Evolutionary conservation across 1,140 invertebrate genomes (phyloP).

Genomic region (Rhagoletis zephyria): DNA sequence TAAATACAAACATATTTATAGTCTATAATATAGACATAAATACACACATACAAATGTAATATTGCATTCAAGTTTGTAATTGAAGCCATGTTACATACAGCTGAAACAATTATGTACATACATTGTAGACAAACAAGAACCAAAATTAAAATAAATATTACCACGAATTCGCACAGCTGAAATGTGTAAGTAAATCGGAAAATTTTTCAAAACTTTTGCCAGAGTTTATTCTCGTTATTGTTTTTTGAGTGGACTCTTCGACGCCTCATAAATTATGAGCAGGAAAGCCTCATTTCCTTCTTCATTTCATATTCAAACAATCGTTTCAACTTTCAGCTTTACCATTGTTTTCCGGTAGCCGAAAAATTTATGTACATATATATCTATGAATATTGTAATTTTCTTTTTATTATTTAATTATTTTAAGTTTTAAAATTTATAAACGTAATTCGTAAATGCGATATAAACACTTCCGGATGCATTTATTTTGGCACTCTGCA

Average conservation of each 20-base stretch:
- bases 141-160: background rate
- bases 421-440: background rate
- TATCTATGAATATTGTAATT: background rate
- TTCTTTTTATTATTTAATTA: background rate
- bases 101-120: background rate
- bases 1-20: no score
- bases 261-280: background rate
- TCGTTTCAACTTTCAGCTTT: background rate
- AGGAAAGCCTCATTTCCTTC: background rate
- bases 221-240: background rate
- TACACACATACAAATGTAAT: background rate
- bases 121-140: background rate
- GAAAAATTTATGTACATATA: background rate
- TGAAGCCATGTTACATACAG: background rate
- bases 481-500: background rate
- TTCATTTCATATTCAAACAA: background rate
- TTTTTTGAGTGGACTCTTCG: background rate
- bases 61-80: background rate
- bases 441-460: background rate
- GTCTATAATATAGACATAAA: no score
- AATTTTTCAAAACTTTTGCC: background rate
- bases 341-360: background rate
- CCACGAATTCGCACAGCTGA: background rate
- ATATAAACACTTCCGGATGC: background rate
- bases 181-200: background rate